These are phyloP conservation scores for Glandiceps talaboti DNA, from an alignment of 53 echinoderm and acorn worm species.

Conservation along the genomic window DNA sequence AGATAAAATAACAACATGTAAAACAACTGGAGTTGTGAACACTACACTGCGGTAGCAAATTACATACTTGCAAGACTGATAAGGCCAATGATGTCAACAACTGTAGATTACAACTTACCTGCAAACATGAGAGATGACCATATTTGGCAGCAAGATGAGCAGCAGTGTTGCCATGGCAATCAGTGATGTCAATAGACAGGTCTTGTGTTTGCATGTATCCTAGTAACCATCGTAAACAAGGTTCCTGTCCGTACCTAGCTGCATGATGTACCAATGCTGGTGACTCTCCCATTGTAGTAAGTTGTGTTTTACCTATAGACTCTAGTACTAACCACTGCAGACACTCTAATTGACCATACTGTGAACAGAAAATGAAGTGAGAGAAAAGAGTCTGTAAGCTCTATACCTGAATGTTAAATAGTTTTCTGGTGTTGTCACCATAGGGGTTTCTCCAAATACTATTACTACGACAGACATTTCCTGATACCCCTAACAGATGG, in stretches of 20 bases:
- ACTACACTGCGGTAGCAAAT: too few species aligned
- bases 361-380: background rate
- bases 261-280: conserved; percentile 61
- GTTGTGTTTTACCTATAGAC: conserved; percentile 27
- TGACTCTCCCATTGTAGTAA: conserved; percentile 40
- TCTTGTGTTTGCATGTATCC: conserved; percentile 42
- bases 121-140: conserved; percentile 60
- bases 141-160: conserved; percentile 61
- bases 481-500: too few species aligned
- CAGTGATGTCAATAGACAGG: conserved; percentile 30
- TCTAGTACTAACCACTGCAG: conserved; percentile 39
- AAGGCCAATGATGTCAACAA: too few species aligned
- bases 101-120: too few species aligned
- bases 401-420: too few species aligned
- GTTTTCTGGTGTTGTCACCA: too few species aligned
- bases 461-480: too few species aligned
- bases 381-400: too few species aligned
- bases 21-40: too few species aligned
- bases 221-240: conserved; percentile 62
- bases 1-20: background rate
- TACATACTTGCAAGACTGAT: too few species aligned
- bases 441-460: too few species aligned
- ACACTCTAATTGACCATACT: conserved; percentile 61
- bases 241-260: conserved; percentile 69
- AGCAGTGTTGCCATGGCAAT: conserved; percentile 55